Evolutionary conservation across 2,888 invertebrate species (phyloP).

Genomic region (Hydrotaea diabolus): DNA sequence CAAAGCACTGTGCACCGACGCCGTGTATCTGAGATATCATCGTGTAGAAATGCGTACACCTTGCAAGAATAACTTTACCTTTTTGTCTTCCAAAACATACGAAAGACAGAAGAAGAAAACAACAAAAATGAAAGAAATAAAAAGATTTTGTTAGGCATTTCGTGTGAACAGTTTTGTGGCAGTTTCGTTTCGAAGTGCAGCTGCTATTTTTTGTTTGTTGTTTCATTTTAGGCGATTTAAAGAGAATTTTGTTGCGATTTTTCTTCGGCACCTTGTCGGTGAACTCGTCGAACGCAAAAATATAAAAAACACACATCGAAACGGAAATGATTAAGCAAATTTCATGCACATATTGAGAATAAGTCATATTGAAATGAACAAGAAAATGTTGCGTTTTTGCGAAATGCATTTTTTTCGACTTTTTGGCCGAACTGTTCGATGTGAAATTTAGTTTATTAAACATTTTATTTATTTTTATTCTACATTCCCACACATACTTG

Average conservation of each 20-base stretch:
- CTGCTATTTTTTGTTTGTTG: constrained; percentile 5
- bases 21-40: neutral
- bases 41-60: too few relatives aligned
- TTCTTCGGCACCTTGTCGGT: constrained; percentile 2
- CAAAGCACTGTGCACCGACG: constrained; percentile 19
- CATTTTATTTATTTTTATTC: constrained; percentile 21
- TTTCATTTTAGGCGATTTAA: constrained; percentile 35
- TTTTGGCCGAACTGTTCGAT: neutral
- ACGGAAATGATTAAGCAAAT: constrained; percentile 55
- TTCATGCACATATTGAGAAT: neutral
- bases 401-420: neutral
- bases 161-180: constrained; percentile 10
- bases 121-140: constrained; percentile 2
- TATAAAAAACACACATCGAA: neutral
- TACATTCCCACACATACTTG: constrained; percentile 1
- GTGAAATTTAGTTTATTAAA: constrained; percentile 20
- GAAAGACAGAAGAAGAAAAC: constrained; percentile 35
- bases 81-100: constrained; percentile 20
- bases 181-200: constrained; percentile 3
- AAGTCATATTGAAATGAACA: neutral
- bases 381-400: constrained; percentile 3
- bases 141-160: constrained; percentile 32
- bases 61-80: constrained; percentile 46
- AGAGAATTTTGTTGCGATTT: constrained; percentile 51
- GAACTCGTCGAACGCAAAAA: constrained; percentile 1